Percentiles rank a stretch among this genome's conserved stretches.
Evolutionary conservation across 2,113 vertebrate genomes (phyloP).

Genomic region (Ophiodon elongatus): DNA sequence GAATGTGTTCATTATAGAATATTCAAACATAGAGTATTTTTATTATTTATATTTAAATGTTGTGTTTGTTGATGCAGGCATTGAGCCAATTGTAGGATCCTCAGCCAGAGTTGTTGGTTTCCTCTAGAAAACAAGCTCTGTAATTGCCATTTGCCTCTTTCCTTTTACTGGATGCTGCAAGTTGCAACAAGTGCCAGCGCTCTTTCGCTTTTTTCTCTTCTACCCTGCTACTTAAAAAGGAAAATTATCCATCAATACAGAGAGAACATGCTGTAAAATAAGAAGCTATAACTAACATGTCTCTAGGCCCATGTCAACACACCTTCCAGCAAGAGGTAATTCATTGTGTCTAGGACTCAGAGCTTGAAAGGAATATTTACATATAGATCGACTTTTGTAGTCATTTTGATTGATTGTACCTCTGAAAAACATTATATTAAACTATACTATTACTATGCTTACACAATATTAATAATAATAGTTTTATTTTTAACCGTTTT

Average conservation of each 20-base stretch:
- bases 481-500: background rate
- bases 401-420: background rate
- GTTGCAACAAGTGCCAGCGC: slow-evolving; percentile 68
- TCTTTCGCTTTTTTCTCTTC: slow-evolving; percentile 17
- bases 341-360: background rate
- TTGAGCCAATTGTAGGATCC: background rate
- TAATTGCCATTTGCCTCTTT: slow-evolving; percentile 68
- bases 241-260: slow-evolving; percentile 30
- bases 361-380: background rate
- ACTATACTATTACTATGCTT: background rate
- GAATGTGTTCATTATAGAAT: background rate
- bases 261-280: slow-evolving; percentile 25
- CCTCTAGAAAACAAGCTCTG: slow-evolving; percentile 64
- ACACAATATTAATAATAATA: background rate
- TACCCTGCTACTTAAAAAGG: slow-evolving; percentile 13
- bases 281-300: slow-evolving; percentile 8
- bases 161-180: slow-evolving; percentile 66
- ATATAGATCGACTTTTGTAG: no score
- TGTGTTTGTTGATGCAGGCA: slow-evolving; percentile 17
- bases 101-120: slow-evolving; percentile 52
- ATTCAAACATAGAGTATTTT: background rate
- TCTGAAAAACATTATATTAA: background rate
- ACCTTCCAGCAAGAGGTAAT: slow-evolving; percentile 11
- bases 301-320: slow-evolving; percentile 1
- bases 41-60: background rate